These are phyloP conservation scores for Ceratitis capitata DNA, from an alignment of 1,140 invertebrate species.

Conservation along the genomic window DNA sequence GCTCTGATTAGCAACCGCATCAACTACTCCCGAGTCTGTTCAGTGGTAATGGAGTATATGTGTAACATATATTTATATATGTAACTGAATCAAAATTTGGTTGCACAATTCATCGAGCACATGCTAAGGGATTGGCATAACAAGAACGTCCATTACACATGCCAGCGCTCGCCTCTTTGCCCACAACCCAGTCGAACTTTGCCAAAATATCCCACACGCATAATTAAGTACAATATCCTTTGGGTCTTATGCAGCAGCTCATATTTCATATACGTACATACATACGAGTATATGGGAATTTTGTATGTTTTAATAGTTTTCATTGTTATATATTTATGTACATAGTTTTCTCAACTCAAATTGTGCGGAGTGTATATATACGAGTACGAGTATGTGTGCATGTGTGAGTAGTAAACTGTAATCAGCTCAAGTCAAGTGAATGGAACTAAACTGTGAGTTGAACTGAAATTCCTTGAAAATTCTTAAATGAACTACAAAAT, in stretches of 20 bases:
- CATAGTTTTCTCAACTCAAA: background rate
- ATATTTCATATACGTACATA: background rate
- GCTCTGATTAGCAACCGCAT: too few species aligned
- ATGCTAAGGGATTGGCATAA: background rate
- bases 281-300: too few species aligned
- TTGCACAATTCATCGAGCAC: background rate
- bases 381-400: background rate
- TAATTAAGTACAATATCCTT: conserved; percentile 28
- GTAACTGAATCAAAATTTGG: conserved; percentile 1
- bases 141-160: background rate
- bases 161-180: background rate
- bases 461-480: conserved; percentile 28
- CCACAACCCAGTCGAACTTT: background rate
- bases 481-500: background rate
- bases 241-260: conserved; percentile 13
- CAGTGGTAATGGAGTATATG: too few species aligned
- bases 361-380: background rate
- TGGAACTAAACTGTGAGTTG: background rate
- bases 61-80: too few species aligned
- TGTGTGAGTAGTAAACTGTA: background rate
- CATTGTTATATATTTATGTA: too few species aligned
- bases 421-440: conserved; percentile 1
- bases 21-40: too few species aligned
- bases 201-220: conserved; percentile 33
- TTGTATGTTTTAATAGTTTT: too few species aligned